Evolutionary conservation across 2,888 invertebrate genomes (phyloP), one percentile per base, ranked within the genome.

Genomic region (Eupeodes latifasciatus): DNA sequence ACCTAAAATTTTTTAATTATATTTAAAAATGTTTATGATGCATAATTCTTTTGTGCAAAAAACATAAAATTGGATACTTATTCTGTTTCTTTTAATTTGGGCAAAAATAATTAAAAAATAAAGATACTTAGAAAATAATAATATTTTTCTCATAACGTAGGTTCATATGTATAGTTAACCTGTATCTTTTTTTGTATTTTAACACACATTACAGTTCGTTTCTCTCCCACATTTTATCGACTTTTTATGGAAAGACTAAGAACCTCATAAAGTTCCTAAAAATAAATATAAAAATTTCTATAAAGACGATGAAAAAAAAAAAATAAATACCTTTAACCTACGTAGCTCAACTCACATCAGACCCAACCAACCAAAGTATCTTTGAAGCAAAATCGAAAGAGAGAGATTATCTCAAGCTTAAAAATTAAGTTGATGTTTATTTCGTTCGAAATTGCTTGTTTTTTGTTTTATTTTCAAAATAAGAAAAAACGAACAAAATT

Each of bases 221-320:
- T 83, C 76, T 80, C 86, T 83, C 79, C 80, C 79, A 80, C 83
- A 81, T 84, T 87, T 74, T 80, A 80, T 87, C 49, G 80, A 67
- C 61, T 87, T 87, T 83, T 85, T 85, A 81, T 81, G 85, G 75
- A 85, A 88, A 81, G 74, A 81, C 81, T 67, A 85, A 88, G 81
- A 81, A 88, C 78, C 85, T 78, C 88, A 85, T 88, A 81, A 88
- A 85, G 74, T 77, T 81, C 53, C 81, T 84, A 84, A 88, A 88
- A 88, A 84, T 84, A 88, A 55, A 67, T 66, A 51, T 51, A 53
- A 40, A 76, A 77, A 83, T 55, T 40, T 76, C 66, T 51, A 44
- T 76, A 78, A 49, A 51, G 51, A 36, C 51, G 53, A 11, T 34
- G 34, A 53, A 16, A 72, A 40, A 61, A 72, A 40, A 61, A 77